These are phyloP conservation scores for Habrosyne pyritoides DNA, from an alignment of 2,888 invertebrate genomes.

Conservation along the genomic window DNA sequence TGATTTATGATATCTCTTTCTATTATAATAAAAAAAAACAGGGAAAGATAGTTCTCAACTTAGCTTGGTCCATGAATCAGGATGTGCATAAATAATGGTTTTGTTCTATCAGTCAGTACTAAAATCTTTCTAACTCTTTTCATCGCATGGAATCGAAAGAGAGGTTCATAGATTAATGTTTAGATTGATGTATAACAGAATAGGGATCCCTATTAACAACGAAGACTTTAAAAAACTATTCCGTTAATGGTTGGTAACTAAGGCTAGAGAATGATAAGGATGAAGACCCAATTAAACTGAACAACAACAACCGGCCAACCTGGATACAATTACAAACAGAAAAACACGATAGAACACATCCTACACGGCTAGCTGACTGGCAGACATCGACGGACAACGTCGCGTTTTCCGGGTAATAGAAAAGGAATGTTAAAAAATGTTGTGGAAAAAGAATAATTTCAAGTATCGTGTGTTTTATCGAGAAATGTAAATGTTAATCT, in stretches of 20 bases:
- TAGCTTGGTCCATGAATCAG: too few species aligned
- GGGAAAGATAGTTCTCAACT: too few species aligned
- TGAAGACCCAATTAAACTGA: conserved; percentile 29
- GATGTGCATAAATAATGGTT: too few species aligned
- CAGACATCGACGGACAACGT: conserved; percentile 4
- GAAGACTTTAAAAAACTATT: background rate
- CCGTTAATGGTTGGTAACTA: conserved; percentile 10
- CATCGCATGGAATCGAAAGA: too few species aligned
- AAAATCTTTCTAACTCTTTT: too few species aligned
- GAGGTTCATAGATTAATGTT: too few species aligned
- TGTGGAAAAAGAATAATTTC: background rate
- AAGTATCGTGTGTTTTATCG: background rate
- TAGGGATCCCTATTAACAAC: too few species aligned
- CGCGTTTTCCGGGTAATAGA: conserved; percentile 7
- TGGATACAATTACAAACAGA: conserved; percentile 29
- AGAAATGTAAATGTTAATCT: background rate
- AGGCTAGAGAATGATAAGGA: conserved; percentile 7
- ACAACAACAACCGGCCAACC: conserved; percentile 10
- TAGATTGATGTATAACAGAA: too few species aligned
- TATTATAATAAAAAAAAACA: too few species aligned
- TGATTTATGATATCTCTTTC: too few species aligned
- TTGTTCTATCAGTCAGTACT: too few species aligned
- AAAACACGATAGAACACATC: conserved; percentile 26
- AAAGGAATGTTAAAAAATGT: background rate
- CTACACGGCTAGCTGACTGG: conserved; percentile 12